A percentile compares a stretch with the other conserved stretches of the same genome.
These are phyloP conservation scores for Danio albolineatus DNA, from an alignment of 2,797 vertebrate genomes.

Conservation along the genomic window DNA sequence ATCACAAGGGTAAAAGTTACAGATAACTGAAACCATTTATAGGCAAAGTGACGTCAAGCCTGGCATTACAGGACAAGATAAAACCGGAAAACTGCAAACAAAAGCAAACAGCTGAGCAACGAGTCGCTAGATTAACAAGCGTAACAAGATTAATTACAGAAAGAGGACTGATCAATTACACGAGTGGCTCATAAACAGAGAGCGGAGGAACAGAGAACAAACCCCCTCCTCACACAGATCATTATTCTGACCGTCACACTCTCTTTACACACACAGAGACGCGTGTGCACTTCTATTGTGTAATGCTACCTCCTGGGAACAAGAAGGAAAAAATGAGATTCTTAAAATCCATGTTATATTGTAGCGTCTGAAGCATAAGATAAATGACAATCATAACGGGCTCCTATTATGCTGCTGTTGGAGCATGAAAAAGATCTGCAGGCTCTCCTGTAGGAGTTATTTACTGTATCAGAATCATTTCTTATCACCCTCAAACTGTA, in stretches of 20 bases:
- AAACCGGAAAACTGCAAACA: conserved; percentile 69
- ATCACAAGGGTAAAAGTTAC: too few species aligned
- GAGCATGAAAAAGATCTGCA: too few species aligned
- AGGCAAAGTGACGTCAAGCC: not conserved
- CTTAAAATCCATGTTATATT: not conserved
- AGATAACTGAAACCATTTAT: too few species aligned
- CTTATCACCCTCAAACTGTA: too few species aligned
- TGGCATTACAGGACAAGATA: conserved; percentile 38
- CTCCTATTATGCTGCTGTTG: too few species aligned
- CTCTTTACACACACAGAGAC: not conserved
- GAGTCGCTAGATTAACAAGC: conserved; percentile 52
- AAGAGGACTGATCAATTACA: conserved; percentile 73
- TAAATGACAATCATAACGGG: not conserved
- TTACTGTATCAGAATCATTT: too few species aligned
- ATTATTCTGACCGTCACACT: conserved; percentile 26
- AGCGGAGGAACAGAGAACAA: not conserved
- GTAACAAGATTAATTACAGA: conserved; percentile 76
- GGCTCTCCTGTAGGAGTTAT: too few species aligned
- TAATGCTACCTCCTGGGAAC: not conserved
- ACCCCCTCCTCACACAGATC: conserved; percentile 19
- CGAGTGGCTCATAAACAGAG: conserved; percentile 61
- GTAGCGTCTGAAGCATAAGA: not conserved
- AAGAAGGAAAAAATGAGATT: not conserved
- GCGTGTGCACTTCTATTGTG: not conserved
- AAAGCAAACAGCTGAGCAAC: conserved; percentile 63